Evolutionary conservation across 2,888 invertebrate species (phyloP), one percentile per base, ranked within the genome.

Genomic region (Ptycholaimellus sp.): DNA sequence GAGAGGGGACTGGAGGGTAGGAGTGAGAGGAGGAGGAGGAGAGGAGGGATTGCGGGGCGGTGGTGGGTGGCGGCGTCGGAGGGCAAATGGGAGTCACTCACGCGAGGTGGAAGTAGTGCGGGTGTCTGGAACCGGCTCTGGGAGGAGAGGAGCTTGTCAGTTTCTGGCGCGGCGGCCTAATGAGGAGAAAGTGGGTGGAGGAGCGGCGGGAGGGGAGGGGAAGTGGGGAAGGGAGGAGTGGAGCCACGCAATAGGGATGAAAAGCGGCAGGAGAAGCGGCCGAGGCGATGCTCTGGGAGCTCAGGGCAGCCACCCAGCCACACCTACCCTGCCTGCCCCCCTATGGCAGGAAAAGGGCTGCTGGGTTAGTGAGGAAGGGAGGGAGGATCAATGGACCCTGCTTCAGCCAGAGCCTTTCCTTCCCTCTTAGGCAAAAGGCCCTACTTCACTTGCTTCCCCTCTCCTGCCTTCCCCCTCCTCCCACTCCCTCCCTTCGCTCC

Each of bases 11-110:
- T 23, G 19, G 27, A 22, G 30, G 33, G 27, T 23, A 30, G 18
- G 33, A 35, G 29, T 32, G 38, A 20, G 38, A 39, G 38, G 37
- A 33, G 34, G 40, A 36, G 31, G 35, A 22, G 32, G 20, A 33
- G 36, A 37, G 25, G 30, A 21, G 30, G 23, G 30, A 33, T 28
- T 14, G 30, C 35, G 33, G 30, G 38, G 32, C 33, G 30, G 38
- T 35, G 37, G 20, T 30, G 40, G 35, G 35, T 13, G 19, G 25
- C 19, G 19, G 33, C 14, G 21, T 20, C 32, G n/a, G 29, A 34
- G 38, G 25, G 29, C 19, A 29, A 37, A 35, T 34, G n/a, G 28
- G 31, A 35, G n/a, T n/a, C n/a, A n/a, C n/a, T n/a, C n/a, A n/a
- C n/a, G n/a, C n/a, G n/a, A n/a, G n/a, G n/a, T n/a, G n/a, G n/a